Evolutionary conservation across 2,113 vertebrate species (phyloP), one percentile per base, ranked within the genome.

Genomic region (Lamprologus speciosus): DNA sequence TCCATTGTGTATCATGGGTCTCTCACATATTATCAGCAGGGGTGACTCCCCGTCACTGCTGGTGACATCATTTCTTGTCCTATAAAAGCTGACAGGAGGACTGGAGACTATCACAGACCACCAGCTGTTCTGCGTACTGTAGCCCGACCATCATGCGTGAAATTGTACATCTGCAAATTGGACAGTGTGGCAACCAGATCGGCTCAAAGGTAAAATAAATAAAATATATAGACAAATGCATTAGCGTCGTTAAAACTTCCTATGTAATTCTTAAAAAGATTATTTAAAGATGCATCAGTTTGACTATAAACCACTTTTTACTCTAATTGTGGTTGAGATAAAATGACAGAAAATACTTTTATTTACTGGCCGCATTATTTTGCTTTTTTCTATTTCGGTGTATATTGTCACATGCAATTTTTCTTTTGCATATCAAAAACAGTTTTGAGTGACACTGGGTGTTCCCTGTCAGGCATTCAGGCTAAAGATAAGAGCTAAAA

Each of bases 171-270:
- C 96, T 99, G 84, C 99, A 99, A 97, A 97, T 99, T 2, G 99
- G 99, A 93, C 99, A 99, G 95, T 99, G 99, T 45, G 99, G 99
- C 33, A 99, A 99, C 97, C 99, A 99, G 94, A 98, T 99, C 2
- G 98, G 98, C 92, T 93, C 97, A 21, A 99, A 99, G 98, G 99
- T 99, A 96, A 95, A 58, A 57, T 19, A 86, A 84, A 58, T 37
- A 57, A 31, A 63, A 35, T 23, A 4, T 3, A 4, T 14, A 75
- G 63, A 68, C 33, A 75, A 70, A 10, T 88, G 2, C 11, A 47
- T 8, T 51, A 68, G 19, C 63, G 3, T 68, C 0, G 2, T 81
- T 17, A 53, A 16, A 45, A 26, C 12, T 9, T 3, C 7, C 6
- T 1, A 4, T 33, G 13, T 75, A 3, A 4, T 68, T 84, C 1